phyloP scores from a whole-genome alignment of 2,888 invertebrate genomes.

The Cephonodes hylas region DNA sequence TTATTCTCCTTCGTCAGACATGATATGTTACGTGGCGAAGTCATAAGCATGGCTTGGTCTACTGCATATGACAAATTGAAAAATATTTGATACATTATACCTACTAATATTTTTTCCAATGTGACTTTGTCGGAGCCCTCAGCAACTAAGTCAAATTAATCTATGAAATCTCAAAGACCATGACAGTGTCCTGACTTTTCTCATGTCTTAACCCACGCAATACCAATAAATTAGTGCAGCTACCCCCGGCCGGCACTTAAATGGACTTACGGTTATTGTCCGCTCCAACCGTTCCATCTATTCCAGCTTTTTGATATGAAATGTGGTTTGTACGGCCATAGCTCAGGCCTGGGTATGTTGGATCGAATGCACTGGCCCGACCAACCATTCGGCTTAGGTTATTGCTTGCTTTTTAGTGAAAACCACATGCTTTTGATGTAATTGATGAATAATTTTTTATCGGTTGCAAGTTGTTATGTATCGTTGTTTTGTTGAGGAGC shows the following conservation, averaged over 20 bases:
- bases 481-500: too few species aligned
- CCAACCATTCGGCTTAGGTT: not conserved
- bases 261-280: slow-evolving; percentile 40
- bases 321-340: not conserved
- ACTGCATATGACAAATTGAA: too few species aligned
- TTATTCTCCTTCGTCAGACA: too few species aligned
- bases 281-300: slow-evolving; percentile 24
- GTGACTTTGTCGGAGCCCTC: too few species aligned
- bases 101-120: too few species aligned
- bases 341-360: not conserved
- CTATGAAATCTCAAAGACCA: too few species aligned
- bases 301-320: slow-evolving; percentile 8
- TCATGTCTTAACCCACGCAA: slow-evolving; percentile 24
- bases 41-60: too few species aligned
- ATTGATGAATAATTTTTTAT: not conserved
- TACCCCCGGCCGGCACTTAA: slow-evolving; percentile 47
- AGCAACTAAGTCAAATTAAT: too few species aligned
- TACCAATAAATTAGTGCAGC: slow-evolving; percentile 49
- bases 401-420: not conserved
- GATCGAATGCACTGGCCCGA: not conserved
- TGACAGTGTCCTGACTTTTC: too few species aligned
- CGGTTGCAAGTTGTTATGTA: rapidly evolving
- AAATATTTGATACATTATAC: too few species aligned
- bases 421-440: not conserved
- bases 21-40: too few species aligned